phyloP scores from a whole-genome alignment of 2,888 invertebrate genomes.

The Alentia gelatinosa region DNA sequence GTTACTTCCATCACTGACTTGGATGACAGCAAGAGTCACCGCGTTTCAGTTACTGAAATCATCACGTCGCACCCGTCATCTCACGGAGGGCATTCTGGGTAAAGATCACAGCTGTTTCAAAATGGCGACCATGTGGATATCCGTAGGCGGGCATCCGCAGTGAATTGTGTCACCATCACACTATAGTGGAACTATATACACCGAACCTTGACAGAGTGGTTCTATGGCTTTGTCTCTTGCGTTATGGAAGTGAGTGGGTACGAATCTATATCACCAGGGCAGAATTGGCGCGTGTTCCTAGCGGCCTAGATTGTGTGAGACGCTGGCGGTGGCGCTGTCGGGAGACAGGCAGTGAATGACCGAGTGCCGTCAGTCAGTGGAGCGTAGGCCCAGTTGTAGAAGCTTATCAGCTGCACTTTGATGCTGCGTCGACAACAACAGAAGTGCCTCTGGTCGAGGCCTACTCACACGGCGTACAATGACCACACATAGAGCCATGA shows the following conservation, averaged over 20 bases:
- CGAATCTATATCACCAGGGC: background rate
- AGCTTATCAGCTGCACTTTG: background rate
- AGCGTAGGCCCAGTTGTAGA: background rate
- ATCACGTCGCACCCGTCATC: background rate
- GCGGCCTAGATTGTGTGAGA: conserved; percentile 31
- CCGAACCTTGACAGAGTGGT: background rate
- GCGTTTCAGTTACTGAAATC: too few relatives aligned
- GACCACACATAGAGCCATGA: background rate
- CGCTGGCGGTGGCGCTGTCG: background rate
- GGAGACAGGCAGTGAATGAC: background rate
- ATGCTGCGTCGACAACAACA: background rate
- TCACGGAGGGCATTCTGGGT: conserved; percentile 48
- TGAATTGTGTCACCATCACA: background rate
- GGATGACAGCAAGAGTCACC: too few relatives aligned
- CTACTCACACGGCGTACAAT: background rate
- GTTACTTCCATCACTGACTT: too few relatives aligned
- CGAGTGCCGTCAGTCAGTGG: conserved; percentile 18
- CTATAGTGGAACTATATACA: background rate
- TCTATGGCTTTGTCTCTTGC: background rate
- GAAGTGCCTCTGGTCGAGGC: background rate
- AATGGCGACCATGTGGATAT: conserved; percentile 57
- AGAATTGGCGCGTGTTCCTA: background rate
- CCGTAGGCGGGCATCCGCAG: background rate
- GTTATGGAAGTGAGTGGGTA: background rate
- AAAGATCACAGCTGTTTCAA: conserved; percentile 59